Percentiles rank a stretch among this genome's conserved stretches.
phyloP scores from a whole-genome alignment of 2,113 vertebrate species.

The Sapayoa aenigma region DNA sequence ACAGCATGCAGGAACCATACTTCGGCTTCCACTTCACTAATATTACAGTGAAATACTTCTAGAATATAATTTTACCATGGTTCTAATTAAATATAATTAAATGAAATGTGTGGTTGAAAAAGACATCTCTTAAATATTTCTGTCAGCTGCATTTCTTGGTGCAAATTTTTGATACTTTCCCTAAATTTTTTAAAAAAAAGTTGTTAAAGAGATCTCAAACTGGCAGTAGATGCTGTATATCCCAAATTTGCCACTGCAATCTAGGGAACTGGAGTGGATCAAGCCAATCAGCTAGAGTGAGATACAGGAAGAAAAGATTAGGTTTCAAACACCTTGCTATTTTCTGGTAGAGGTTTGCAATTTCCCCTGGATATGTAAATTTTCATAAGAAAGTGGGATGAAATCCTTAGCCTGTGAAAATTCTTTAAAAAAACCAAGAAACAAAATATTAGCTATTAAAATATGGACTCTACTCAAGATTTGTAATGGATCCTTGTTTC shows the following conservation, averaged over 20 bases:
- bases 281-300: neutral
- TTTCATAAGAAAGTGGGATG: neutral
- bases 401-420: neutral
- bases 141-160: neutral
- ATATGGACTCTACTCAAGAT: neutral
- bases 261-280: neutral
- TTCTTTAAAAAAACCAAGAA: neutral
- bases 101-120: neutral
- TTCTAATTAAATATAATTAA: neutral
- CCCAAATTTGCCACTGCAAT: neutral
- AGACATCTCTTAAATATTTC: neutral
- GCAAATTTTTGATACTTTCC: neutral
- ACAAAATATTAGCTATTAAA: neutral
- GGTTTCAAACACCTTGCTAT: neutral
- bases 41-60: neutral
- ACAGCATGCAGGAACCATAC: neutral
- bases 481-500: neutral
- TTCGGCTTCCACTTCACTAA: neutral
- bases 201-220: neutral
- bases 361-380: neutral
- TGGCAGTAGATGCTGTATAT: neutral
- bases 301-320: neutral
- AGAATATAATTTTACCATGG: neutral
- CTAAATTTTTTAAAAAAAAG: neutral
- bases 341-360: neutral